Percentiles rank a stretch among this genome's conserved stretches.
Evolutionary conservation across 2,113 vertebrate genomes (phyloP).

Genomic region (Naja naja): DNA sequence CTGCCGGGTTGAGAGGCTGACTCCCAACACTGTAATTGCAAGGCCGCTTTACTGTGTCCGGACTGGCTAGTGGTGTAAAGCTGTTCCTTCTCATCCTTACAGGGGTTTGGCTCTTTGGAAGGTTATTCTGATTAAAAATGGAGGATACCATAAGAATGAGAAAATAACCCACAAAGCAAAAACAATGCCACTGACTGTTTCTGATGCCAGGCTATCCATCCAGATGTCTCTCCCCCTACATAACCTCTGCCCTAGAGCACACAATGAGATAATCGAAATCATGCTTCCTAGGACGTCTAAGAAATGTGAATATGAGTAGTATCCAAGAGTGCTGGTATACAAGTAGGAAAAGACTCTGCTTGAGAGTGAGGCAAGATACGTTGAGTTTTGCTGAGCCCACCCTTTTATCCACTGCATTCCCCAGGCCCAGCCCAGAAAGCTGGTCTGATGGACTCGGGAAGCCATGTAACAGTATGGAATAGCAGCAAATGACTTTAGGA

Average conservation of each 20-base stretch:
- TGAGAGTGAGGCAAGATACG: no score
- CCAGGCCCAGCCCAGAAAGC: neutral
- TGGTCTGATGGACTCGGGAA: neutral
- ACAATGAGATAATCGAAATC: neutral
- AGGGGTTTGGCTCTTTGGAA: slow-evolving; percentile 75
- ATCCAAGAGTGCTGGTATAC: neutral
- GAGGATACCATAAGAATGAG: slow-evolving; percentile 65
- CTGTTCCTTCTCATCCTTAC: slow-evolving; percentile 90
- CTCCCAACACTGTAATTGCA: slow-evolving; percentile 93
- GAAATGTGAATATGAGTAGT: neutral
- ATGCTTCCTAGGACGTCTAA: neutral
- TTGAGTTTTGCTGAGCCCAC: neutral
- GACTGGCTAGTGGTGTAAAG: slow-evolving; percentile 91
- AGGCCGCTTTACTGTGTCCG: slow-evolving; percentile 84
- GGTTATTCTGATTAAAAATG: slow-evolving; percentile 77
- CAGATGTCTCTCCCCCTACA: neutral
- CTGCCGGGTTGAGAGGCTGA: slow-evolving; percentile 80
- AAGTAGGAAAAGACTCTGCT: neutral
- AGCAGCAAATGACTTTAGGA: neutral
- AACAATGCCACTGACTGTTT: neutral
- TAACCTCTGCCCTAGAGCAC: neutral
- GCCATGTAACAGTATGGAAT: neutral
- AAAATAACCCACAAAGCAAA: slow-evolving; percentile 35
- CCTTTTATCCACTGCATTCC: neutral
- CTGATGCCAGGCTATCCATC: neutral